Conservation (phyloP, 2,113 vertebrate genomes). For the Ochotona princeps region DNA sequence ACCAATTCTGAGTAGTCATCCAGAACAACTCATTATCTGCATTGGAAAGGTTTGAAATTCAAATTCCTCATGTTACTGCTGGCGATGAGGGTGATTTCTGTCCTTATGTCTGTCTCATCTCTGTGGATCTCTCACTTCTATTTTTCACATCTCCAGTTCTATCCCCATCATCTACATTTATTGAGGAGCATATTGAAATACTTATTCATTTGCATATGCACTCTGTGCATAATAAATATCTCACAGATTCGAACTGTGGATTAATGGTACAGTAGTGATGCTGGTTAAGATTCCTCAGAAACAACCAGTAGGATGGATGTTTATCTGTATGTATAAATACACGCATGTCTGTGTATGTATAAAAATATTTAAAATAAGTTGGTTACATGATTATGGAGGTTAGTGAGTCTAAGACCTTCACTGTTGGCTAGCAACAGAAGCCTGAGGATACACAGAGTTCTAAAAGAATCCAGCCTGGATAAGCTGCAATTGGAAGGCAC, state of each 20-base stretch:
- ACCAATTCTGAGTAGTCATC: neutral
- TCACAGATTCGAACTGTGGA: neutral
- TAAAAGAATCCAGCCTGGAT: too few species aligned
- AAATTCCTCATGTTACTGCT: too few species aligned
- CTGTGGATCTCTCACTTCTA: too few species aligned
- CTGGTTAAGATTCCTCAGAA: neutral
- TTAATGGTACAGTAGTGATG: neutral
- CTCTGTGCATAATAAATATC: neutral
- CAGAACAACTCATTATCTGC: neutral
- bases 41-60: neutral
- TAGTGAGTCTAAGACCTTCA: neutral
- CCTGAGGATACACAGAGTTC: neutral
- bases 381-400: neutral
- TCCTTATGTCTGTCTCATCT: too few species aligned
- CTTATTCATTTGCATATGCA: neutral
- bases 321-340: neutral
- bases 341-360: neutral
- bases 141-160: too few species aligned
- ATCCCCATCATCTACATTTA: too few species aligned
- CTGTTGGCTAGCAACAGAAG: neutral
- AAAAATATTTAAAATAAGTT: neutral
- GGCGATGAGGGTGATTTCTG: too few species aligned
- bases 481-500: neutral
- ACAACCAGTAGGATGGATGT: neutral
- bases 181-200: neutral